phyloP scores from a whole-genome alignment of 2,797 vertebrate genomes.

The Ataeniobius toweri region DNA sequence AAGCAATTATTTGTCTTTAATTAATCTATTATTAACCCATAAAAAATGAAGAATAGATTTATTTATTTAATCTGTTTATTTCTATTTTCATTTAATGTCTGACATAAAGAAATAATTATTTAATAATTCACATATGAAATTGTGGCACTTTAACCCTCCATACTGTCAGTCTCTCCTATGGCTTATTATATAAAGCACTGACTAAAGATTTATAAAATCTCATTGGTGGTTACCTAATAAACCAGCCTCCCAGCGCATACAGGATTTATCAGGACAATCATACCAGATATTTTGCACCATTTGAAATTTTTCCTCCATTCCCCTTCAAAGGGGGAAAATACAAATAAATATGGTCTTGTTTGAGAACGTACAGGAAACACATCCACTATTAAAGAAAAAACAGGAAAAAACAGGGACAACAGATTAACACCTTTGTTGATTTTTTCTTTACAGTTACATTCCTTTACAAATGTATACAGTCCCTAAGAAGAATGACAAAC shows the following conservation, averaged over 20 bases:
- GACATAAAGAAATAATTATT: neutral
- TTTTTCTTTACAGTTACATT: conserved; percentile 76
- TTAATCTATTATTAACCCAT: neutral
- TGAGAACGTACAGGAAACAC: conserved; percentile 78
- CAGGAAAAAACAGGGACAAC: conserved; percentile 67
- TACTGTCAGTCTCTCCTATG: conserved; percentile 75
- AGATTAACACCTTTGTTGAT: conserved; percentile 63
- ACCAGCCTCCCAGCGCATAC: conserved; percentile 55
- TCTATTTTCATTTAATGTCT: neutral
- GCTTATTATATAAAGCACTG: conserved; percentile 77
- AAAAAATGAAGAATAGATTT: neutral
- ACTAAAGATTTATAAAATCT: conserved; percentile 71
- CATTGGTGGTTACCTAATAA: conserved; percentile 48
- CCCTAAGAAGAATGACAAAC: conserved; percentile 79
- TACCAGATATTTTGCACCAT: conserved; percentile 76
- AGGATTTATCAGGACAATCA: conserved; percentile 70
- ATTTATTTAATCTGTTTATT: neutral
- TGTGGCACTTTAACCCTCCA: conserved; percentile 14
- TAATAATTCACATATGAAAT: neutral
- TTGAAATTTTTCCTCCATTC: conserved; percentile 63
- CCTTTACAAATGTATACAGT: conserved; percentile 84
- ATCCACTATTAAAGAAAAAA: conserved; percentile 75
- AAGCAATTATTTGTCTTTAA: neutral
- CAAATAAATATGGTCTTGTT: conserved; percentile 78
- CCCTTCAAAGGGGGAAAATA: conserved; percentile 52